phyloP scores from a whole-genome alignment of 2,113 vertebrate genomes.

The Noctilio leporinus region DNA sequence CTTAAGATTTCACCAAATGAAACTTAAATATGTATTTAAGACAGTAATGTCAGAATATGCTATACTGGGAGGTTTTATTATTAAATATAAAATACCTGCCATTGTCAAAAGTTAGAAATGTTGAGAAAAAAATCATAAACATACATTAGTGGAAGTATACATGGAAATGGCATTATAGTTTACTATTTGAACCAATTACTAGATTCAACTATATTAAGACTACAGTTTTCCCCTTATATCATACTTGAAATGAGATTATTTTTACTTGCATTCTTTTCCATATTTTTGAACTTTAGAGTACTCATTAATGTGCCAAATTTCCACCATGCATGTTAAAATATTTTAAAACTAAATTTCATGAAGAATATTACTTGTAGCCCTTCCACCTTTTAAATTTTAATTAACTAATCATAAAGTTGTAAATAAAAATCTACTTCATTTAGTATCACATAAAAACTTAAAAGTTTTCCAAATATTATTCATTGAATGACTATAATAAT shows the following conservation, averaged over 20 bases:
- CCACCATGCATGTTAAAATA: neutral
- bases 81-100: neutral
- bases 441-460: neutral
- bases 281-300: neutral
- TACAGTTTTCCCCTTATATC: neutral
- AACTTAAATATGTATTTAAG: neutral
- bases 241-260: neutral
- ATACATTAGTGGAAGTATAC: neutral
- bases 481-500: neutral
- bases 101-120: neutral
- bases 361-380: neutral
- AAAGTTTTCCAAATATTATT: constrained; percentile 18
- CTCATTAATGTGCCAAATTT: neutral
- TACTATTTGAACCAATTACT: neutral
- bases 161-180: neutral
- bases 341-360: neutral
- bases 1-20: neutral
- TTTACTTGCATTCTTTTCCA: neutral
- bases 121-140: neutral
- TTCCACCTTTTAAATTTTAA: constrained; percentile 6
- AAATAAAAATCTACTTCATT: neutral
- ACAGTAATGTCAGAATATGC: neutral
- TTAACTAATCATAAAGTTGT: neutral
- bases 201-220: neutral
- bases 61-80: neutral